Percentiles rank a stretch among this genome's conserved stretches.
phyloP scores from a whole-genome alignment of 2,888 invertebrate genomes.

The Tupiocoris notatus region DNA sequence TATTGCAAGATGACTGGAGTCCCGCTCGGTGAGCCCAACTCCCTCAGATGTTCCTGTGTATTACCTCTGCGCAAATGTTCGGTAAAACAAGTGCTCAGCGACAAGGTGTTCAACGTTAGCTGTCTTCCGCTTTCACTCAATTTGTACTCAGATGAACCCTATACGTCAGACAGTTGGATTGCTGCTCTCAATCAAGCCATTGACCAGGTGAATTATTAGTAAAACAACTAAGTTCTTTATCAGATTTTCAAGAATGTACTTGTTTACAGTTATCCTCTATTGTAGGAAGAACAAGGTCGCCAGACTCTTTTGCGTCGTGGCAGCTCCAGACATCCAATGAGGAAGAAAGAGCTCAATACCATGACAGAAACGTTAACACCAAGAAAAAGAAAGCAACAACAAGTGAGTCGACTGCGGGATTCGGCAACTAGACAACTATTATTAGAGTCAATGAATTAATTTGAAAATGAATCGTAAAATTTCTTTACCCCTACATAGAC shows the following conservation, averaged over 20 bases:
- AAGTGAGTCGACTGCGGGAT: conserved; percentile 30
- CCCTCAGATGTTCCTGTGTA: conserved; percentile 65
- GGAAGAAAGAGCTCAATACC: conserved; percentile 57
- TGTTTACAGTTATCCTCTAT: no score
- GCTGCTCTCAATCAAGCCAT: conserved; percentile 60
- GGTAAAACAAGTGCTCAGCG: conserved; percentile 60
- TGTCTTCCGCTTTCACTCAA: conserved; percentile 62
- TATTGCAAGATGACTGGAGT: conserved; percentile 66
- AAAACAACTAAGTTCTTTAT: no score
- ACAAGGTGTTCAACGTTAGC: conserved; percentile 62
- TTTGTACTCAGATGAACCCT: conserved; percentile 59
- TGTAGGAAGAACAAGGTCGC: conserved; percentile 59
- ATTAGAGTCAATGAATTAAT: no score
- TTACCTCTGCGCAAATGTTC: conserved; percentile 70
- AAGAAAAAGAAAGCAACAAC: conserved; percentile 45
- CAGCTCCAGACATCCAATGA: conserved; percentile 62
- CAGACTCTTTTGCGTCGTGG: conserved; percentile 65
- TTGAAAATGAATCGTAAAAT: no score
- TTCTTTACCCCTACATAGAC: no score
- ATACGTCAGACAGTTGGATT: conserved; percentile 62
- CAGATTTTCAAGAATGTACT: no score
- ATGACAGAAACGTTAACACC: conserved; percentile 40
- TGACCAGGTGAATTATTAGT: conserved; percentile 54
- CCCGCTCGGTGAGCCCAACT: conserved; percentile 60
- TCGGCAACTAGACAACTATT: no score